A percentile compares a stretch with the other conserved stretches of the same genome.
phyloP scores from a whole-genome alignment of 23 tunicate species.

The Halocynthia aurantium region DNA sequence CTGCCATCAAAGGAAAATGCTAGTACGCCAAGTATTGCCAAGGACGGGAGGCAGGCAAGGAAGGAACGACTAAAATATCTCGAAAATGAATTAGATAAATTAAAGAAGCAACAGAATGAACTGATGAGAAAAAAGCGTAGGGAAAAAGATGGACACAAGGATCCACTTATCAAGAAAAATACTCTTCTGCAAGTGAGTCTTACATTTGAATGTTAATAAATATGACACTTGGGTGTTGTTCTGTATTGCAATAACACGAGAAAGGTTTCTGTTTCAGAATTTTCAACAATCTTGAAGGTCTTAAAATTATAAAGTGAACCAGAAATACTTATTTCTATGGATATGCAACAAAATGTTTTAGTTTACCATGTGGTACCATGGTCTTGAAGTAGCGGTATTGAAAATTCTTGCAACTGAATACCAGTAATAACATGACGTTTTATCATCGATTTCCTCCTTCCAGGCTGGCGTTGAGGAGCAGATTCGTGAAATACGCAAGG shows the following conservation, averaged over 20 bases:
- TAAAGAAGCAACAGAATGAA: constrained; percentile 62
- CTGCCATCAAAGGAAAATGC: constrained; percentile 10
- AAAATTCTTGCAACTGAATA: background rate
- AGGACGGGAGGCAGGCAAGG: constrained; percentile 28
- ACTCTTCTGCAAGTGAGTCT: constrained; percentile 37
- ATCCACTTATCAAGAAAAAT: constrained; percentile 45
- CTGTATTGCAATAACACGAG: background rate
- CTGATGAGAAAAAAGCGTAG: constrained; percentile 36
- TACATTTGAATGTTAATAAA: background rate
- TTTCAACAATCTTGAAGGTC: too few species aligned
- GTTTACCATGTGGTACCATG: constrained; percentile 1
- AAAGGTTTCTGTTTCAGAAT: constrained; percentile 13
- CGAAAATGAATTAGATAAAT: constrained; percentile 60
- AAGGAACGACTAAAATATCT: constrained; percentile 57
- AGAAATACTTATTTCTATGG: background rate
- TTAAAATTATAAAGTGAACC: too few species aligned
- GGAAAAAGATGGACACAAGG: constrained; percentile 20
- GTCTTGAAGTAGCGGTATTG: too few species aligned
- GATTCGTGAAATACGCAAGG: constrained; percentile 48
- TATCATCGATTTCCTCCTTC: background rate
- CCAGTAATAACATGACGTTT: constrained; percentile 1
- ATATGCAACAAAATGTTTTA: constrained; percentile 15
- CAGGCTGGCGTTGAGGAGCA: constrained; percentile 69
- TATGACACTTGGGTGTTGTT: too few species aligned
- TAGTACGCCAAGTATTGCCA: background rate